Percentiles rank a stretch among this genome's conserved stretches.
phyloP scores from a whole-genome alignment of 2,888 invertebrate species.

The Sthenelais limicola region DNA sequence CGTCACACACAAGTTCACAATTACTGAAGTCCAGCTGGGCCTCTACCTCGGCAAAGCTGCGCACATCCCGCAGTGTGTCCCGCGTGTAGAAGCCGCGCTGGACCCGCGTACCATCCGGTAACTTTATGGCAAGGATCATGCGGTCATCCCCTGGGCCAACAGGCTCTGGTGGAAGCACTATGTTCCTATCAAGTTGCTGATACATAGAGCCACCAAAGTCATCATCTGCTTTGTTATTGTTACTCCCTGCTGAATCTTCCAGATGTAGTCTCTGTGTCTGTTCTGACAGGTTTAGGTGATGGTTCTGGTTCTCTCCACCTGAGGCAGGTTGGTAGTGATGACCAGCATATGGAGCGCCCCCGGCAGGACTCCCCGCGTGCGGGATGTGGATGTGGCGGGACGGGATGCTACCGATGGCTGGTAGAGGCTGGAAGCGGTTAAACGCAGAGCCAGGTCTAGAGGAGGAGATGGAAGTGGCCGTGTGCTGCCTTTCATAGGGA shows the following conservation, averaged over 20 bases:
- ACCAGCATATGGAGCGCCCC: neutral
- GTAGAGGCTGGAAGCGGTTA: conserved; percentile 57
- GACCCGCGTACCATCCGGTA: conserved; percentile 57
- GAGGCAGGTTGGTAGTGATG: neutral
- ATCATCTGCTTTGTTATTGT: neutral
- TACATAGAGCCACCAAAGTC: too few species aligned
- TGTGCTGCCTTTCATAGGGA: conserved; percentile 19
- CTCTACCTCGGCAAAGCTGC: conserved; percentile 57
- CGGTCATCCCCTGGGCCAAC: conserved; percentile 49
- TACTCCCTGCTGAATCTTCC: neutral
- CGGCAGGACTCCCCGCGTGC: neutral
- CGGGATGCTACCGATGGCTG: conserved; percentile 53
- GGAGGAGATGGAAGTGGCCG: neutral
- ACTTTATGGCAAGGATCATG: conserved; percentile 55
- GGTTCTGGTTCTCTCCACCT: too few species aligned
- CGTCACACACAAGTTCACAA: conserved; percentile 54
- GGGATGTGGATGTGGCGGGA: conserved; percentile 21
- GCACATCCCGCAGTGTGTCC: conserved; percentile 52
- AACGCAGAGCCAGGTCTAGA: conserved; percentile 46
- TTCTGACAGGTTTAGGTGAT: conserved; percentile 34
- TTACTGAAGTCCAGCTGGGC: conserved; percentile 51
- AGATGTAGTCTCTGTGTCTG: conserved; percentile 2
- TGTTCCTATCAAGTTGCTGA: neutral
- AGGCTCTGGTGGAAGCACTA: conserved; percentile 55
- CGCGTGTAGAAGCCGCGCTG: conserved; percentile 55